These are phyloP conservation scores for Anoura caudifer DNA, from an alignment of 2,113 vertebrate species.

Conservation along the genomic window DNA sequence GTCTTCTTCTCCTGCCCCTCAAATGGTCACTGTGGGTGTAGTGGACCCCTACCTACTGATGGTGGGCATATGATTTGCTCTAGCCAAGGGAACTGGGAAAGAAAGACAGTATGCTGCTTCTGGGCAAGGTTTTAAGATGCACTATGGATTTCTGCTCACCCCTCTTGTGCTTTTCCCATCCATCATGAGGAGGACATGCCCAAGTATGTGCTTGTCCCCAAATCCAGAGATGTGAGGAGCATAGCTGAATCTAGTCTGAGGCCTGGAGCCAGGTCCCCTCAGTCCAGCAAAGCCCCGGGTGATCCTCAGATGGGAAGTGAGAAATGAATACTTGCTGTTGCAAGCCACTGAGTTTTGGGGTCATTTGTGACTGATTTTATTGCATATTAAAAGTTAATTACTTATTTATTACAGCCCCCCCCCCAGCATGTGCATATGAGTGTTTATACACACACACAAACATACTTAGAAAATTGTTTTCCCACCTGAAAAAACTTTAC, in stretches of 20 bases:
- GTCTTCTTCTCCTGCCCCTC: not conserved
- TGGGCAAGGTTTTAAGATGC: not conserved
- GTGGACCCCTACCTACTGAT: fast-evolving
- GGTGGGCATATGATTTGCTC: not conserved
- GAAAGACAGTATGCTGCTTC: not conserved
- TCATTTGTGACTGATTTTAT: not conserved
- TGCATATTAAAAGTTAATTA: not conserved
- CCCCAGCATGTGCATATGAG: not conserved
- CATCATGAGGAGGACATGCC: not conserved
- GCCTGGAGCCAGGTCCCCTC: not conserved
- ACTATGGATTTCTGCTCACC: not conserved
- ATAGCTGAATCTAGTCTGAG: not conserved
- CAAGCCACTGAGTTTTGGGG: not conserved
- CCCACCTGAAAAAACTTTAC: not conserved
- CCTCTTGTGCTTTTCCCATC: not conserved
- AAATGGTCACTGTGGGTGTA: fast-evolving
- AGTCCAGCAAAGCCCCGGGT: not conserved
- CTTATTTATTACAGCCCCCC: not conserved
- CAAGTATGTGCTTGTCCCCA: not conserved
- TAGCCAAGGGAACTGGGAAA: not conserved
- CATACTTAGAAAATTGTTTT: not conserved
- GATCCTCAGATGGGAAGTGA: fast-evolving
- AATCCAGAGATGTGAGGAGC: not conserved
- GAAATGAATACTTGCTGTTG: not conserved
- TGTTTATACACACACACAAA: not conserved